phyloP scores from a whole-genome alignment of 2,888 invertebrate species.

The Tethea ocularis region DNA sequence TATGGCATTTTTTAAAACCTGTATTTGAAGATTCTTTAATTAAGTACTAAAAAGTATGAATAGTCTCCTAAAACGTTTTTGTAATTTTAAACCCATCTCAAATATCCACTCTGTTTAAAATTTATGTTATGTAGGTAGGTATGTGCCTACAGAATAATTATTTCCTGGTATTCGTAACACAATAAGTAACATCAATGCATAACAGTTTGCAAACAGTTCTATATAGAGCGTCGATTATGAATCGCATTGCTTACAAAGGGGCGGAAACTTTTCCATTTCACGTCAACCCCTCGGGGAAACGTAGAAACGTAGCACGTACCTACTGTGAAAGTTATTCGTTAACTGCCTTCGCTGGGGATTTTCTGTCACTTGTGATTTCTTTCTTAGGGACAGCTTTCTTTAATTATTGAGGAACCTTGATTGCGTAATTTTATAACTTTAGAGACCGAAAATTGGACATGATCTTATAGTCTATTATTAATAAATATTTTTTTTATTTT shows the following conservation, averaged over 20 bases:
- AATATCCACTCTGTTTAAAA: too few species aligned
- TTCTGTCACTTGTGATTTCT: neutral
- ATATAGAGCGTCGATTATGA: slow-evolving; percentile 31
- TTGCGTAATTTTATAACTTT: neutral
- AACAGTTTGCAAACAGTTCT: slow-evolving; percentile 13
- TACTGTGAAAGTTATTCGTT: slow-evolving; percentile 38
- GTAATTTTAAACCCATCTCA: too few species aligned
- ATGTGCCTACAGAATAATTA: neutral
- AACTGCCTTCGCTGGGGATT: neutral
- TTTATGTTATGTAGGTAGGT: too few species aligned
- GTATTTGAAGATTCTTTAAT: too few species aligned
- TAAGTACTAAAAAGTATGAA: too few species aligned
- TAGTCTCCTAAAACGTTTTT: too few species aligned
- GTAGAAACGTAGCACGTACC: slow-evolving; percentile 47
- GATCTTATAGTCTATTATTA: too few species aligned
- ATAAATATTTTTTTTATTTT: too few species aligned
- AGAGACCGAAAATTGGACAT: neutral
- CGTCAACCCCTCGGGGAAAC: slow-evolving; percentile 35
- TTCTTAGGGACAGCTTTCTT: neutral
- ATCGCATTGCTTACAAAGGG: slow-evolving; percentile 38
- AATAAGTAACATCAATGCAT: neutral
- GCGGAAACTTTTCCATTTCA: slow-evolving; percentile 54
- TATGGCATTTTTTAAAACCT: too few species aligned
- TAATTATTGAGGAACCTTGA: neutral
- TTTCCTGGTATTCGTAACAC: neutral